Evolutionary conservation across 2,113 vertebrate species (phyloP).

Genomic region (Accipiter virgatus): DNA sequence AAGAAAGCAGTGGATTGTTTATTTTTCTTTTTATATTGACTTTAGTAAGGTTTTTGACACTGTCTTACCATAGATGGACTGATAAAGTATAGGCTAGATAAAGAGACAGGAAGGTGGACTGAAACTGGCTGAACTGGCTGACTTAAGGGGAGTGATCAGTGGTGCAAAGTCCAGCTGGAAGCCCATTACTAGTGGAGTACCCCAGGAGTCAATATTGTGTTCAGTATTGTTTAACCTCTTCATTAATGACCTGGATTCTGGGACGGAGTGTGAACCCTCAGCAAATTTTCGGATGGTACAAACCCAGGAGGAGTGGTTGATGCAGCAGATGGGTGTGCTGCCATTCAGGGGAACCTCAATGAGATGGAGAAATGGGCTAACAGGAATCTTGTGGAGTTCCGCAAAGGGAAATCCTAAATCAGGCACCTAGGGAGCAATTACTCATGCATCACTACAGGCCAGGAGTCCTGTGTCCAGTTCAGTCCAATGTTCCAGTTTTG

Average conservation of each 20-base stretch:
- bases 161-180: background rate
- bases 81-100: background rate
- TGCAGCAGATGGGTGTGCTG: background rate
- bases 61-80: background rate
- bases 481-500: too few relatives aligned
- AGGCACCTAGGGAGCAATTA: background rate
- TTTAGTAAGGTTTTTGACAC: background rate
- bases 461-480: background rate
- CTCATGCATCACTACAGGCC: background rate
- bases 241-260: background rate
- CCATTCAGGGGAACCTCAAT: background rate
- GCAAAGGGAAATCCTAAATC: background rate
- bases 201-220: background rate
- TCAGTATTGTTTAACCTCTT: background rate
- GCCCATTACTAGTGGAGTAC: background rate
- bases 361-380: background rate
- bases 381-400: background rate
- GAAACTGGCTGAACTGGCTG: background rate
- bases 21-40: background rate
- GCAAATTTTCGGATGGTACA: background rate
- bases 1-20: background rate
- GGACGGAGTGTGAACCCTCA: accelerated
- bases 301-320: background rate
- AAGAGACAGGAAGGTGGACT: background rate
- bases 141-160: background rate